Evolutionary conservation across 2,888 invertebrate species (phyloP).

Genomic region (Tetragnatha montana): DNA sequence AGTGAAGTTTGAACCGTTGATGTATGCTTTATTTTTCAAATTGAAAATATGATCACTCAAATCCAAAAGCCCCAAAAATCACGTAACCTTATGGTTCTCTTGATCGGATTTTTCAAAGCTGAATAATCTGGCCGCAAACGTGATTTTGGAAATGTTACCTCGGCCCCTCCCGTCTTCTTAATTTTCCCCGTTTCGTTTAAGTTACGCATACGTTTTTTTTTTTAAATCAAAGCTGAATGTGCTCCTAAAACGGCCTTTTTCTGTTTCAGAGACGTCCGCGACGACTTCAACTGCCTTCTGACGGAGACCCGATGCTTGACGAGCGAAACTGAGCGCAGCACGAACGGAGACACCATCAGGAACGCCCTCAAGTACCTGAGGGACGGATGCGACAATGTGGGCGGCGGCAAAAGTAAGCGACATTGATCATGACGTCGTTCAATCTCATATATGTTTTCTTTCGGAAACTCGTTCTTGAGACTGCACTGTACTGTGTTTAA

Average conservation of each 20-base stretch:
- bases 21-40: too few species aligned
- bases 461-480: too few species aligned
- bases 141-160: too few species aligned
- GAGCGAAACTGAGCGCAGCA: conserved; percentile 39
- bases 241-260: neutral
- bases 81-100: too few species aligned
- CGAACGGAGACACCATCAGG: conserved; percentile 53
- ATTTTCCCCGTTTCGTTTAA: neutral
- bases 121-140: too few species aligned
- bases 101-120: too few species aligned
- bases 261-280: conserved; percentile 36
- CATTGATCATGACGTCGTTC: neutral
- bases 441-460: too few species aligned
- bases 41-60: too few species aligned
- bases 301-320: conserved; percentile 53
- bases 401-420: conserved; percentile 42
- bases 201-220: neutral
- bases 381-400: conserved; percentile 46
- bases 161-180: too few species aligned
- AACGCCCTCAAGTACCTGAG: conserved; percentile 55
- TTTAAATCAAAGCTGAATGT: neutral
- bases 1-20: too few species aligned
- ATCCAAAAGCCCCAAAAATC: too few species aligned
- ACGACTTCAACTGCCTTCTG: conserved; percentile 68
- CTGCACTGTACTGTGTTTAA: too few species aligned